Percentiles rank a stretch among this genome's conserved stretches.
phyloP scores from a whole-genome alignment of 2,888 invertebrate genomes.

The Rutpela maculata region DNA sequence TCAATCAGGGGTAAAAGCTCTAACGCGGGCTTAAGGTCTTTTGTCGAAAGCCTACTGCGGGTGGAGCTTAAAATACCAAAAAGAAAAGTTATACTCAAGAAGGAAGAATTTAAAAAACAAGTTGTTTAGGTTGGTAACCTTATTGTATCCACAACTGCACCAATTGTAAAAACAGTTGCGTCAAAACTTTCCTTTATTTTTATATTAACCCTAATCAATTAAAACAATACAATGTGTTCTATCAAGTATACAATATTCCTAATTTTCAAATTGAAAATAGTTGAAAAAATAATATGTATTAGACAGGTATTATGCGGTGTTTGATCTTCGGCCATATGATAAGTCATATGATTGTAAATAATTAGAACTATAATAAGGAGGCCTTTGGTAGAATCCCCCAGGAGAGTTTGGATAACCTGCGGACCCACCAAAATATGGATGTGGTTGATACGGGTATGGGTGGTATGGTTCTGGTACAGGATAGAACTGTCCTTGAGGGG shows the following conservation, averaged over 20 bases:
- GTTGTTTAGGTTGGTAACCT: no score
- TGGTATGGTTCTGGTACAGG: slow-evolving; percentile 7
- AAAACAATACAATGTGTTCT: not conserved
- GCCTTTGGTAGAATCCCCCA: not conserved
- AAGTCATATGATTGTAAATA: slow-evolving; percentile 7
- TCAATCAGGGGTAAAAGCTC: no score
- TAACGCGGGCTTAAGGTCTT: no score
- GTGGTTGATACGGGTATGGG: not conserved
- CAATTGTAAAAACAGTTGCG: no score
- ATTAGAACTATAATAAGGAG: slow-evolving; percentile 16
- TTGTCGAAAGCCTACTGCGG: no score
- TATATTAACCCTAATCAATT: not conserved
- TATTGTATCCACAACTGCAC: no score
- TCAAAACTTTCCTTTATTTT: no score
- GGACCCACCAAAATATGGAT: not conserved
- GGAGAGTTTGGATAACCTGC: slow-evolving; percentile 7
- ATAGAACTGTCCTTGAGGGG: slow-evolving; percentile 26
- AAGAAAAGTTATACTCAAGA: no score
- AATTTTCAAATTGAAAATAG: not conserved
- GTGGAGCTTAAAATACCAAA: no score
- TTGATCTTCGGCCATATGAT: slow-evolving; percentile 21
- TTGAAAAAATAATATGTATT: not conserved
- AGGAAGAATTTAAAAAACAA: no score
- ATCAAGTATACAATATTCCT: not conserved
- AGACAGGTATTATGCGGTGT: not conserved